Evolutionary conservation across 2,888 invertebrate genomes (phyloP), one percentile per base, ranked within the genome.

Genomic region (Lasius fuliginosus): DNA sequence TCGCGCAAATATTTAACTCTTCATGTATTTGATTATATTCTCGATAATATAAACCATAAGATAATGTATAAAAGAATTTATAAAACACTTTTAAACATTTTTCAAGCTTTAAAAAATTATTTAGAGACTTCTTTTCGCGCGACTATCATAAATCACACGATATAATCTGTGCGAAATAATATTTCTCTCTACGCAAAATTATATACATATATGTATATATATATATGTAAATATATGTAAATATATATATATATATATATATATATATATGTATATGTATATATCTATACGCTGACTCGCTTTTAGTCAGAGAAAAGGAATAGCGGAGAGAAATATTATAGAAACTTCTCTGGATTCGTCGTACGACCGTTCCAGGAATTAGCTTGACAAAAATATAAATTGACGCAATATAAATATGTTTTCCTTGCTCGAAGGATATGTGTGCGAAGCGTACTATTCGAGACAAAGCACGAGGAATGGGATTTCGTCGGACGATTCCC

Each of bases 31-130:
- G 5, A 1, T 30, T 18, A 18, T 12, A 36, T 18, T 67, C 2
- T 60, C 27, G 4, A 40, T 18, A 40, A 40, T n/a, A 60, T 74
- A 60, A 60, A 60, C 27, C 15, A 74, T 30, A 23, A 74, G 9
- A 27, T 58, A 8, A 73, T 40, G 1, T 56, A 15, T 9, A 18
- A 27, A 1, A 30, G 12, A n/a, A 8, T 18, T 30, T 27, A 23
- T 40, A 11, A 58, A 74, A 53, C 0, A 30, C 12, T 74, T 40
- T 73, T 27, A 27, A 74, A 56, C 36, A 58, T 40, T 56, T 42
- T 73, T 9, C 23, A n/a, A 30, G n/a, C 15, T 46, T 62, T 11
- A 23, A 30, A 15, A 75, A 46, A 23, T 18, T 23, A 23, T 56
- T 6, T 23, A 23, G n/a, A 33, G 5, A 23, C 30, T 27, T 40